These are phyloP conservation scores for Sarcoramphus papa DNA, from an alignment of 2,797 vertebrate species.

Conservation along the genomic window DNA sequence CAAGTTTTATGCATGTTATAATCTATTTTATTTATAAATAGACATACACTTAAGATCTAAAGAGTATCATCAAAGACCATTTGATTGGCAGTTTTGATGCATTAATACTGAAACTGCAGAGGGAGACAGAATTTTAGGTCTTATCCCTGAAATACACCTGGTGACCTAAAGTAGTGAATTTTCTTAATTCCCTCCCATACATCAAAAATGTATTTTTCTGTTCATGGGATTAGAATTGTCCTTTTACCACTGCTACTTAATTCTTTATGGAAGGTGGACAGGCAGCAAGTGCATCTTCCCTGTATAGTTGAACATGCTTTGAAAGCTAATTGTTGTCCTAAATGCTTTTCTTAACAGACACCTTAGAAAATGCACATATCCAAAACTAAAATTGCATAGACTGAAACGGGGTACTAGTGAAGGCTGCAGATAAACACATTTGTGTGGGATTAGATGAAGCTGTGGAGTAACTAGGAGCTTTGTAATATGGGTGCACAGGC, in stretches of 20 bases:
- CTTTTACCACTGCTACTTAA: background rate
- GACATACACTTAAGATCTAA: background rate
- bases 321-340: background rate
- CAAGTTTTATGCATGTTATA: constrained; percentile 20
- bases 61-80: background rate
- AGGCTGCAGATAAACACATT: background rate
- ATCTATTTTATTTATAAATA: constrained; percentile 44
- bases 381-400: background rate
- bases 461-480: background rate
- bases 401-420: background rate
- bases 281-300: background rate
- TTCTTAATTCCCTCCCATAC: background rate
- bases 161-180: background rate
- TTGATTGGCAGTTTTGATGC: background rate
- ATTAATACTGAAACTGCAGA: background rate
- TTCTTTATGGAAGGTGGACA: background rate
- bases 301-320: background rate
- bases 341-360: background rate
- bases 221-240: background rate
- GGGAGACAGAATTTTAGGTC: background rate
- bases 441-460: background rate
- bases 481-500: background rate
- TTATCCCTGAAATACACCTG: background rate
- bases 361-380: background rate
- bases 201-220: background rate